These are phyloP conservation scores for Xiphophorus maculatus DNA, from an alignment of 2,113 vertebrate species.

Conservation along the genomic window DNA sequence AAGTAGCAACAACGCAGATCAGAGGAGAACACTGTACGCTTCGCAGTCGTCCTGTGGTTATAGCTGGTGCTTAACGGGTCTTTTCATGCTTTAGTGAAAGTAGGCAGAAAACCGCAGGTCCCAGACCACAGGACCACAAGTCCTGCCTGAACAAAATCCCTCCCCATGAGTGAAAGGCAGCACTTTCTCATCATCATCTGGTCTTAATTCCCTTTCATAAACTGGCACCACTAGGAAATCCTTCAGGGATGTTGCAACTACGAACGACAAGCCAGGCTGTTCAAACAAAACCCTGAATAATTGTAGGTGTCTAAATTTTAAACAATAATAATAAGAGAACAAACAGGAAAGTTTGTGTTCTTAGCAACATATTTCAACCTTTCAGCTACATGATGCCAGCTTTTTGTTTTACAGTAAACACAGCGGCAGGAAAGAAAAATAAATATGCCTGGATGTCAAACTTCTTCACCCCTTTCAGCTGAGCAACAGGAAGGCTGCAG, in stretches of 20 bases:
- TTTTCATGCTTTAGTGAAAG: slow-evolving; percentile 73
- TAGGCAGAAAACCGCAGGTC: slow-evolving; percentile 60
- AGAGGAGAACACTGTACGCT: slow-evolving; percentile 33
- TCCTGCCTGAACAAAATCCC: slow-evolving; percentile 32
- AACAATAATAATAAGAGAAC: slow-evolving; percentile 8
- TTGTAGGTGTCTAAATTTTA: slow-evolving; percentile 1
- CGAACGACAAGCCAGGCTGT: neutral
- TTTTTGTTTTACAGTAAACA: slow-evolving; percentile 38
- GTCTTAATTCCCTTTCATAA: slow-evolving; percentile 31
- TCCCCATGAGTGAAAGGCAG: slow-evolving; percentile 34
- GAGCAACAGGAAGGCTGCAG: slow-evolving; percentile 16
- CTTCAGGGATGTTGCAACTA: neutral
- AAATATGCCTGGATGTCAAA: neutral
- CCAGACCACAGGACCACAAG: slow-evolving; percentile 67
- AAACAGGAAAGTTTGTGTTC: slow-evolving; percentile 51
- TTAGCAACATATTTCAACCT: slow-evolving; percentile 39
- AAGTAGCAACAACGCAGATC: slow-evolving; percentile 31
- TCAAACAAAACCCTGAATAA: neutral
- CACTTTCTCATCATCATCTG: slow-evolving; percentile 32
- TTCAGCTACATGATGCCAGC: slow-evolving; percentile 32
- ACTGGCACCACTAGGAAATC: slow-evolving; percentile 39
- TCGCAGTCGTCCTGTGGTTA: slow-evolving; percentile 50
- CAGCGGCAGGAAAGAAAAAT: slow-evolving; percentile 9
- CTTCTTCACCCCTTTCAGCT: slow-evolving; percentile 19
- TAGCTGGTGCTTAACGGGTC: slow-evolving; percentile 52